Conservation (phyloP, 2,888 invertebrate species). For the Rambutsinella grinnellia region DNA sequence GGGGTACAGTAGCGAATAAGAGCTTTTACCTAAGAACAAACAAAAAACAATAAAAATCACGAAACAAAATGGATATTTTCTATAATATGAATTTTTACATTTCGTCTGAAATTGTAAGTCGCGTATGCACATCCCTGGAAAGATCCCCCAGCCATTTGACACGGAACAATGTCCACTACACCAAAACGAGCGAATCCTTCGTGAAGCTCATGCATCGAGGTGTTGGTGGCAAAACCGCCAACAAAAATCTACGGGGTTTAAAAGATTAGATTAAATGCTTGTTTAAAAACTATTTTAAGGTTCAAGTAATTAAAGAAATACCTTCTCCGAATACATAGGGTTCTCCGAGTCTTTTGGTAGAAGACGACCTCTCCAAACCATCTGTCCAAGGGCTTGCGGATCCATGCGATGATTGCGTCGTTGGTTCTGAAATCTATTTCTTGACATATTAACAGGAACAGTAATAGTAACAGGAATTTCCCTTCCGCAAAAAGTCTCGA, state of each 20-base stretch:
- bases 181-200: not conserved
- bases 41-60: not conserved
- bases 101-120: not conserved
- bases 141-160: not conserved
- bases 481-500: no score
- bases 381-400: not conserved
- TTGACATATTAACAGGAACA: not conserved
- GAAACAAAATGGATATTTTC: not conserved
- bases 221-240: not conserved
- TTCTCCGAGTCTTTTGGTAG: not conserved
- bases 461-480: not conserved
- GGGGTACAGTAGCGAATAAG: not conserved
- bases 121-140: not conserved
- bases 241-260: not conserved
- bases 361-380: not conserved
- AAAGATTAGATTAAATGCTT: not conserved
- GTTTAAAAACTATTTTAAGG: not conserved
- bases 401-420: not conserved
- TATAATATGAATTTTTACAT: not conserved
- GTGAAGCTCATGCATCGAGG: not conserved
- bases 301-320: not conserved
- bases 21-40: not conserved
- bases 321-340: not conserved
- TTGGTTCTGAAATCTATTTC: not conserved
- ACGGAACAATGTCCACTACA: not conserved